Evolutionary conservation across 2,888 invertebrate genomes (phyloP).

Genomic region (Hirtodrosophila cameraria): DNA sequence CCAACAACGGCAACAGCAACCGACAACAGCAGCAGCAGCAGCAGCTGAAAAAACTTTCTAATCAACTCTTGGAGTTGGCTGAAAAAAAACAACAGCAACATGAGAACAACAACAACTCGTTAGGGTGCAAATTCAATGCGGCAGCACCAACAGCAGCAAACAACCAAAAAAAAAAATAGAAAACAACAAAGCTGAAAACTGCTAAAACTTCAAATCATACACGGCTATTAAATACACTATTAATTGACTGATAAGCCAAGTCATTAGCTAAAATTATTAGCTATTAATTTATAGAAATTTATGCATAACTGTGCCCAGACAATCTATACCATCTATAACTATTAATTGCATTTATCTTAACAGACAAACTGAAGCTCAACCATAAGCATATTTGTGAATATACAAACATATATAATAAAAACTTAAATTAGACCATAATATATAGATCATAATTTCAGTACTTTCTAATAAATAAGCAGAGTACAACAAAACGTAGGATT

Average conservation of each 20-base stretch:
- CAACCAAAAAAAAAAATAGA: slow-evolving; percentile 5
- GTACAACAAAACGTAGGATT: not conserved
- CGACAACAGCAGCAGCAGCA: slow-evolving; percentile 9
- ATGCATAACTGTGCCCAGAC: too few relatives aligned
- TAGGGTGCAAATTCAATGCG: slow-evolving; percentile 58
- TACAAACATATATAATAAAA: too few relatives aligned
- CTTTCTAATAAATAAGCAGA: too few relatives aligned
- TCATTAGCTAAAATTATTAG: too few relatives aligned
- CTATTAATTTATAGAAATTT: too few relatives aligned
- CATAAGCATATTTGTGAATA: too few relatives aligned
- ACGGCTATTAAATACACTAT: slow-evolving; percentile 1
- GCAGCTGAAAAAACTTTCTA: slow-evolving; percentile 69
- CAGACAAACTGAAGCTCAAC: too few relatives aligned
- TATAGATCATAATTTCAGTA: too few relatives aligned
- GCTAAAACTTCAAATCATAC: not conserved
- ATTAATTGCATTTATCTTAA: too few relatives aligned
- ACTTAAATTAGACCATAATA: too few relatives aligned
- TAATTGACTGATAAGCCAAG: too few relatives aligned
- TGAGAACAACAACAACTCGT: slow-evolving; percentile 36
- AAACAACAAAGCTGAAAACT: not conserved
- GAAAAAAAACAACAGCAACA: slow-evolving; percentile 28
- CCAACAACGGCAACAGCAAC: slow-evolving; percentile 24
- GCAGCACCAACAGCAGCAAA: slow-evolving; percentile 31
- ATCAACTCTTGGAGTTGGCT: slow-evolving; percentile 69
- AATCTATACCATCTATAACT: too few relatives aligned